Evolutionary conservation across 2,888 invertebrate genomes (phyloP).

Genomic region (Hirtodrosophila cameraria): DNA sequence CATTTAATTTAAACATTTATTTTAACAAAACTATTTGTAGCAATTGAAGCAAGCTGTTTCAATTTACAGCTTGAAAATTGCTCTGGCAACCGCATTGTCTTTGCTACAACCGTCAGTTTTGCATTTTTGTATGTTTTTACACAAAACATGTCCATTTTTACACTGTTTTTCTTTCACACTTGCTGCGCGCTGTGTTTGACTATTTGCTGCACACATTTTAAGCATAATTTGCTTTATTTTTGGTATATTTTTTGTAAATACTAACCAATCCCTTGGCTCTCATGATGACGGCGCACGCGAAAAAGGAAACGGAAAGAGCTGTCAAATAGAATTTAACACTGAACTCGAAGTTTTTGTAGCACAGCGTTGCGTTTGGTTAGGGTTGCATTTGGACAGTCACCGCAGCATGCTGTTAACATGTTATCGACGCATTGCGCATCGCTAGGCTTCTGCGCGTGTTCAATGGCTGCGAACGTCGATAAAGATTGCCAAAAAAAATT

Average conservation of each 20-base stretch:
- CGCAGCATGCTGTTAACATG: conserved; percentile 37
- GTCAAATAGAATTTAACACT: conserved; percentile 53
- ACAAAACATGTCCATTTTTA: conserved; percentile 9
- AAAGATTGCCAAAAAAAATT: conserved; percentile 58
- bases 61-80: background rate
- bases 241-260: conserved; percentile 60
- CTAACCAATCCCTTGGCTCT: conserved; percentile 94
- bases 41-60: background rate
- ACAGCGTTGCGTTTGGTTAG: conserved; percentile 43
- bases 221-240: conserved; percentile 36
- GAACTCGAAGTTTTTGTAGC: conserved; percentile 32
- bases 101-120: background rate
- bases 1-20: background rate
- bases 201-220: conserved; percentile 36
- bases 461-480: conserved; percentile 63
- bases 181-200: conserved; percentile 5
- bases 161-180: conserved; percentile 2
- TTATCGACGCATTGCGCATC: conserved; percentile 56
- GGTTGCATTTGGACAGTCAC: conserved; percentile 59
- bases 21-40: background rate
- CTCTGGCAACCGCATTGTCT: conserved; percentile 16
- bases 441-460: conserved; percentile 72
- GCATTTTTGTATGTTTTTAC: conserved; percentile 15
- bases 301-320: conserved; percentile 84
- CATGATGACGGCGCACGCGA: conserved; percentile 87